Evolutionary conservation across 2,888 invertebrate genomes (phyloP).

Genomic region (Brachynemurus nebulosus): DNA sequence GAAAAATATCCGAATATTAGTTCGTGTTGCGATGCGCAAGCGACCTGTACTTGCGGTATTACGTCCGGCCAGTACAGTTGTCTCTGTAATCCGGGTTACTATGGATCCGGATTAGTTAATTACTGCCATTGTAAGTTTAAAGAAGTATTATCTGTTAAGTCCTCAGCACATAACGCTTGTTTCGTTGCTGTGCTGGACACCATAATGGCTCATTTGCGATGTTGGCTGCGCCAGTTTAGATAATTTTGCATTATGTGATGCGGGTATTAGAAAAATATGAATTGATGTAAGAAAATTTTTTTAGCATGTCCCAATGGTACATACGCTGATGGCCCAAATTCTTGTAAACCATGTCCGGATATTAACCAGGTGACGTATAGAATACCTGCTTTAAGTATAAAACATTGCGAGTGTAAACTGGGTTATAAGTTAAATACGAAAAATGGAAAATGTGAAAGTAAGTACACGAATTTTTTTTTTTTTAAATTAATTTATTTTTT

Average conservation of each 20-base stretch:
- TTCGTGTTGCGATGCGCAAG: conserved; percentile 44
- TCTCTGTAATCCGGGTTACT: conserved; percentile 47
- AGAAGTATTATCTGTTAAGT: too few species aligned
- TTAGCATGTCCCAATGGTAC: conserved; percentile 51
- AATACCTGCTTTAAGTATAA: conserved; percentile 38
- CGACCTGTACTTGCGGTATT: conserved; percentile 50
- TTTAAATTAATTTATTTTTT: too few species aligned
- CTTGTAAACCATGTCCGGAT: conserved; percentile 35
- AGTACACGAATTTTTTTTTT: conserved; percentile 10
- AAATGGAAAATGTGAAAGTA: conserved; percentile 41
- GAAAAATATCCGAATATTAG: conserved; percentile 21
- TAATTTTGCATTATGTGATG: too few species aligned
- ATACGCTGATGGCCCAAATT: conserved; percentile 41
- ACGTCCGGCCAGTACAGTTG: conserved; percentile 56
- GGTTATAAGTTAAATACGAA: conserved; percentile 39
- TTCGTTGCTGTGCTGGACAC: too few species aligned
- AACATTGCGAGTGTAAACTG: conserved; percentile 45
- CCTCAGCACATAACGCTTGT: too few species aligned
- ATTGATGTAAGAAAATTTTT: conserved; percentile 14
- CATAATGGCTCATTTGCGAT: too few species aligned
- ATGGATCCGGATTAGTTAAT: conserved; percentile 44
- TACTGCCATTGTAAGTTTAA: conserved; percentile 47
- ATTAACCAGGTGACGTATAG: conserved; percentile 41
- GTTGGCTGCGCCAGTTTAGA: too few species aligned
- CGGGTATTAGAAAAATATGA: too few species aligned